Percentiles rank a stretch among this genome's conserved stretches.
Conservation (phyloP, 2,797 vertebrate species). For the Rhinichthys osculus region DNA sequence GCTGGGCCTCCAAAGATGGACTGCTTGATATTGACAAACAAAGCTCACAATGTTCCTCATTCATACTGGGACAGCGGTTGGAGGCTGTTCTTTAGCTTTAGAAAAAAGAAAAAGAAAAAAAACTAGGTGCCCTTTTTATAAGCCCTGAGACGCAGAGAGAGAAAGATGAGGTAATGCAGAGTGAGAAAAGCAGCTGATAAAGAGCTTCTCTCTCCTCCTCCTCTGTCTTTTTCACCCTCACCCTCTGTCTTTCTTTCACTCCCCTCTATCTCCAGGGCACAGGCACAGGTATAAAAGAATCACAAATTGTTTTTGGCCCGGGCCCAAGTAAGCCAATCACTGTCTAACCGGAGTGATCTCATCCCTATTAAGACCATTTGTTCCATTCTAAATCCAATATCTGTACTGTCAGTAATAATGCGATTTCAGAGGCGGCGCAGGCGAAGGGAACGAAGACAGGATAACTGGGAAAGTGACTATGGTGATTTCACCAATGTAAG, state of each 20-base stretch:
- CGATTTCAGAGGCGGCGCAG: slow-evolving; percentile 57
- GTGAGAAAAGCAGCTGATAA: slow-evolving; percentile 62
- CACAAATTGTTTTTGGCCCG: slow-evolving; percentile 69
- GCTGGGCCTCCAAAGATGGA: slow-evolving; percentile 53
- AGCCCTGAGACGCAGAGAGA: slow-evolving; percentile 43
- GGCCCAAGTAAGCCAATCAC: slow-evolving; percentile 67
- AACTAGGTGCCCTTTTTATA: slow-evolving; percentile 51
- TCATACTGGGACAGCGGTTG: slow-evolving; percentile 44
- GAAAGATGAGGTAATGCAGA: slow-evolving; percentile 61
- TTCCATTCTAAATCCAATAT: slow-evolving; percentile 71
- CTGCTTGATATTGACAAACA: slow-evolving; percentile 61
- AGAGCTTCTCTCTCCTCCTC: slow-evolving; percentile 42
- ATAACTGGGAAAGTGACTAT: slow-evolving; percentile 1
- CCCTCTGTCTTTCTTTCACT: slow-evolving; percentile 26
- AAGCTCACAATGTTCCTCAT: slow-evolving; percentile 58
- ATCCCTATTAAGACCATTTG: slow-evolving; percentile 71
- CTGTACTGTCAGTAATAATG: slow-evolving; percentile 69
- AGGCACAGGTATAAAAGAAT: slow-evolving; percentile 69
- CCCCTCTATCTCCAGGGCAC: slow-evolving; percentile 63
- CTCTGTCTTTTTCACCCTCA: slow-evolving; percentile 34
- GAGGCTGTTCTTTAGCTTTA: slow-evolving; percentile 2
- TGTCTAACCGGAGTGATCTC: slow-evolving; percentile 67
- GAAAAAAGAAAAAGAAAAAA: slow-evolving; percentile 31
- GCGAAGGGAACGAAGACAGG: not conserved
- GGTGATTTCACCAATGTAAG: slow-evolving; percentile 26